Conservation (phyloP, 2,888 invertebrate species). For the Eupithecia pulchellata region DNA sequence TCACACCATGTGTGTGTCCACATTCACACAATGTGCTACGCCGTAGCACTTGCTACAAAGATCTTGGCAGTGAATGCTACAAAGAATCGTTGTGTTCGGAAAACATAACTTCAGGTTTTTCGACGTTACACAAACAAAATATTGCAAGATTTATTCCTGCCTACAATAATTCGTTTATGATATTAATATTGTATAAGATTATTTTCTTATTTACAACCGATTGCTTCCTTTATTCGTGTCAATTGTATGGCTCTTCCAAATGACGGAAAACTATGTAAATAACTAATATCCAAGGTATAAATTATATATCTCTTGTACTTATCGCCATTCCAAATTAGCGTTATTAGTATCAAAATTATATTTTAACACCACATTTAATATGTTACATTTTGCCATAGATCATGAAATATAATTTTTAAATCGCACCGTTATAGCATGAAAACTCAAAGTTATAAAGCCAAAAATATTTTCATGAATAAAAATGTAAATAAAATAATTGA, state of each 20-base stretch:
- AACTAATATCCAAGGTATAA: neutral
- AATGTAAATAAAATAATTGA: conserved; percentile 30
- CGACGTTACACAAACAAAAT: neutral
- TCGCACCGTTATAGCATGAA: conserved; percentile 5
- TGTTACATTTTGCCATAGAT: neutral
- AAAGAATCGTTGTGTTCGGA: too few relatives aligned
- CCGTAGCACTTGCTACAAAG: conserved; percentile 32
- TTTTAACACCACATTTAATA: neutral
- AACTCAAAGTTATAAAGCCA: neutral
- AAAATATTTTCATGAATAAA: conserved; percentile 12
- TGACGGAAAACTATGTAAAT: conserved; percentile 10
- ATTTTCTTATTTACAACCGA: neutral
- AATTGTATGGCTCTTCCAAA: conserved; percentile 26
- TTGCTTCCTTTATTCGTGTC: conserved; percentile 25
- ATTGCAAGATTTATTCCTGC: neutral
- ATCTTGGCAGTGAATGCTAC: conserved; percentile 12
- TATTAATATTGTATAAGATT: neutral
- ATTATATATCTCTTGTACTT: conserved; percentile 16
- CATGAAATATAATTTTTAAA: neutral
- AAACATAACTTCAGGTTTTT: neutral
- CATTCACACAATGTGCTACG: conserved; percentile 19
- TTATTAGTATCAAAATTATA: conserved; percentile 12
- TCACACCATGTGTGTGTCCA: too few relatives aligned
- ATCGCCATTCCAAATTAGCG: conserved; percentile 23
- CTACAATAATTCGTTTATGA: neutral